Evolutionary conservation across 2,888 invertebrate species (phyloP).

Genomic region (Lochmaea crataegi): DNA sequence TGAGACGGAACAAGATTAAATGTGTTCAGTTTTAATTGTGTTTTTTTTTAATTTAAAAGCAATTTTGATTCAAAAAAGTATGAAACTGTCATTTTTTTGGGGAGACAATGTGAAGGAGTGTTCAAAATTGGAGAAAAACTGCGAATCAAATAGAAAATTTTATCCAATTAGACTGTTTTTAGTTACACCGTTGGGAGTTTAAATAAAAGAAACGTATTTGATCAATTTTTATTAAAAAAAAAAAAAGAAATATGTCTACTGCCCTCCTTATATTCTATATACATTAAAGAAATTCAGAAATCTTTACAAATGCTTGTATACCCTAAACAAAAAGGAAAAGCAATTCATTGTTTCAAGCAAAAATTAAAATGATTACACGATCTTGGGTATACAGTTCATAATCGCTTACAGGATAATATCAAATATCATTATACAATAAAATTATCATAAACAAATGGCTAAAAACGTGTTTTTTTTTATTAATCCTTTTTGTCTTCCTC

Average conservation of each 20-base stretch:
- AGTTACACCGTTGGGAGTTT: neutral
- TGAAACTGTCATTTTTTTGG: no score
- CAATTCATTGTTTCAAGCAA: neutral
- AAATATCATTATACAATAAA: neutral
- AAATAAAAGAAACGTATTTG: neutral
- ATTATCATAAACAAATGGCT: neutral
- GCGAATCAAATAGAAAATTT: no score
- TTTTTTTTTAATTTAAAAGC: neutral
- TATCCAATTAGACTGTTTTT: no score
- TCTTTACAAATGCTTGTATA: neutral
- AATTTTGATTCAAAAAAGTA: no score
- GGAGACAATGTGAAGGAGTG: no score
- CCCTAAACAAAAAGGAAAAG: neutral
- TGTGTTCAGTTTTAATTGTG: neutral
- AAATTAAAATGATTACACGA: neutral
- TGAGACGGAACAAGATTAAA: neutral
- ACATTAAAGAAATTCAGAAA: neutral
- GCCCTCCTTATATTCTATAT: neutral
- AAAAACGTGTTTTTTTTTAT: neutral
- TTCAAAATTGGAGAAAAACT: no score
- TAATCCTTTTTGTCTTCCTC: slow-evolving; percentile 53
- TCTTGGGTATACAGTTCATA: neutral
- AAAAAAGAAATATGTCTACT: neutral
- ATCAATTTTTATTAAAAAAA: neutral
- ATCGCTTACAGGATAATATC: neutral